phyloP scores from a whole-genome alignment of 2,113 vertebrate genomes.

The Thryonomys swinderianus region DNA sequence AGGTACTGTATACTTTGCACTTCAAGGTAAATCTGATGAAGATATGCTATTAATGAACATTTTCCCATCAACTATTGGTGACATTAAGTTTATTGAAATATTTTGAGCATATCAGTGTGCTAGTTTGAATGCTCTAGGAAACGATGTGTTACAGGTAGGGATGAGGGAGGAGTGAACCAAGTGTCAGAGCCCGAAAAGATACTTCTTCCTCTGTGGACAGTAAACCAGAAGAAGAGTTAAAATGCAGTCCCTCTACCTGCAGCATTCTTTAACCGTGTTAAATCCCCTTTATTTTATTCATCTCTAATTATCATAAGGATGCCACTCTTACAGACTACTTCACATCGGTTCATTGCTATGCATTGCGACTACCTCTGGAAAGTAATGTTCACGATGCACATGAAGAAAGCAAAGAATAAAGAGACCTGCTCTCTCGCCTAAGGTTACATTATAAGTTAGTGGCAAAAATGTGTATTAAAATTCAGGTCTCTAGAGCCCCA shows the following conservation, averaged over 20 bases:
- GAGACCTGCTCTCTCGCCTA: constrained; percentile 76
- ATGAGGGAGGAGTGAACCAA: not conserved
- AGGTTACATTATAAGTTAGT: constrained; percentile 79
- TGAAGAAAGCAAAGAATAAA: constrained; percentile 79
- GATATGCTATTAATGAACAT: constrained; percentile 82
- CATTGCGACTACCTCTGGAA: constrained; percentile 54
- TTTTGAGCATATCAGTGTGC: not conserved
- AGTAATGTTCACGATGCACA: constrained; percentile 63
- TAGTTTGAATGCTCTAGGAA: not conserved
- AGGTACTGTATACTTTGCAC: constrained; percentile 82
- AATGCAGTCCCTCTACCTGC: not conserved
- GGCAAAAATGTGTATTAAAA: constrained; percentile 81
- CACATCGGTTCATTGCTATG: constrained; percentile 72
- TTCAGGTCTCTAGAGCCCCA: constrained; percentile 74
- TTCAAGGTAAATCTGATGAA: constrained; percentile 81
- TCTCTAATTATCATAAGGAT: not conserved
- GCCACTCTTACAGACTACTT: not conserved
- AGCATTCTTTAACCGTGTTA: not conserved
- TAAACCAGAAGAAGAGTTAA: not conserved
- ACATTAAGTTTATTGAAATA: not conserved
- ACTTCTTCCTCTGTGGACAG: not conserved
- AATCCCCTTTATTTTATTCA: not conserved
- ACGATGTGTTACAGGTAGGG: fast-evolving
- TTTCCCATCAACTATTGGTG: constrained; percentile 68
- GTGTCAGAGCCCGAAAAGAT: not conserved